phyloP scores from a whole-genome alignment of 2,797 vertebrate genomes.

The Zalophus californianus region DNA sequence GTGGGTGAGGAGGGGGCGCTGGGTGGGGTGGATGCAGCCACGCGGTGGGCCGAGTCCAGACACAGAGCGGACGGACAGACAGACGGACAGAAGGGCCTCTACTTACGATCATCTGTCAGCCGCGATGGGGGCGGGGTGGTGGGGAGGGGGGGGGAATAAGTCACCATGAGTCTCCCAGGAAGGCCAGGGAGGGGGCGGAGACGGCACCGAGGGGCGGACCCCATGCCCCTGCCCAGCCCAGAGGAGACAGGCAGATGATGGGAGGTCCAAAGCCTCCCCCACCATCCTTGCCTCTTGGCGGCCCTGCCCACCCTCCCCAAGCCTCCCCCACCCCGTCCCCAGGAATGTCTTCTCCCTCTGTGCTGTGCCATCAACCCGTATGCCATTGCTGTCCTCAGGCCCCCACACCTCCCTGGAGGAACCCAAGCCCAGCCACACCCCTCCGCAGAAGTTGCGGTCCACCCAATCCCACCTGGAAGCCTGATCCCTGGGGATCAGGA shows the following conservation, averaged over 20 bases:
- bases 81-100: slow-evolving; percentile 92
- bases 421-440: not conserved
- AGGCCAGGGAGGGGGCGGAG: not conserved
- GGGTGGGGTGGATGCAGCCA: slow-evolving; percentile 90
- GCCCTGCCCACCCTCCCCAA: not conserved
- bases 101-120: slow-evolving; percentile 99
- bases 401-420: not conserved
- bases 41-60: slow-evolving; percentile 90
- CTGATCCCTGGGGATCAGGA: not conserved
- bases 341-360: not conserved
- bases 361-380: not conserved
- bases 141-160: slow-evolving; percentile 76
- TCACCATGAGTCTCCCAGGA: slow-evolving; percentile 66
- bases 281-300: not conserved
- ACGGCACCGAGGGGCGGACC: not conserved
- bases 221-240: not conserved
- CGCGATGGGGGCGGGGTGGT: slow-evolving; percentile 43
- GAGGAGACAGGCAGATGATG: rapidly evolving
- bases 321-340: not conserved
- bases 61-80: slow-evolving; percentile 95
- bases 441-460: not conserved
- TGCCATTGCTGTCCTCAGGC: not conserved
- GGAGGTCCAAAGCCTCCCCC: not conserved
- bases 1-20: slow-evolving; percentile 56
- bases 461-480: not conserved